Base-by-base conservation (phyloP, 2,113 vertebrate genomes). In the Chunga burmeisteri region DNA sequence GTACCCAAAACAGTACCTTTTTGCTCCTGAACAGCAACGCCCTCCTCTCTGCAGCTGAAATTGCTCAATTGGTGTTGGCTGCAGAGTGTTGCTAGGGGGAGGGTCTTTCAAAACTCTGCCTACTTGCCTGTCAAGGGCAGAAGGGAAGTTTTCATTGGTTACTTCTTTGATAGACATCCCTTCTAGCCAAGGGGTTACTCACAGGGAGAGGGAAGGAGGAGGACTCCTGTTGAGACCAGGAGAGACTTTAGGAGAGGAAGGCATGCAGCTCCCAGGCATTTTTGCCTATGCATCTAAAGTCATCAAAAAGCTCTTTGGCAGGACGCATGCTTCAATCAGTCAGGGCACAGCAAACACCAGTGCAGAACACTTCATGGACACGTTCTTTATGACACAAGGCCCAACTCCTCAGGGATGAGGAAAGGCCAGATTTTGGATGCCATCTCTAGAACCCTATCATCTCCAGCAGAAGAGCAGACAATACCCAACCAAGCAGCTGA, bases 41-140 rank as follows among this genome's bases (percentile, higher is more conserved):
- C 97, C 97, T 91, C 97, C 97, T 96, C 97, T 98, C 95, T 98
- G 97, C 74, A 98, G 94, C 91, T 98, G 97, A n/a, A 98, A 98
- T 63, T 98, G 97, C 79, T 98, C 97, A 84, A 98, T 81, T 30
- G 97, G 94, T 50, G 96, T 91, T 79, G 96, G 93, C 78, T 97
- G 97, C 91, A 97, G 94, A 67, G 71, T 84, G 94, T 91, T 98
- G 96, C 86, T 95, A 79, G 97, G 65, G 42, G 97, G 71, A 84
- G 97, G 94, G 53, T 98, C 97, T 93, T 98, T 98, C 93, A 98
- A 88, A 96, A 98, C 97, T 97, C 97, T 97, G 87, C 97, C 97
- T 75, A 98, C 97, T 97, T 98, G 97, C 96, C 97, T 98, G 94
- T 94, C 55, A 95, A 79, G 79, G 79, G 66, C 44, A 93, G 61